These are phyloP conservation scores for Porites evermanni DNA, from an alignment of 92 coral and sea anemone genomes.

Conservation along the genomic window DNA sequence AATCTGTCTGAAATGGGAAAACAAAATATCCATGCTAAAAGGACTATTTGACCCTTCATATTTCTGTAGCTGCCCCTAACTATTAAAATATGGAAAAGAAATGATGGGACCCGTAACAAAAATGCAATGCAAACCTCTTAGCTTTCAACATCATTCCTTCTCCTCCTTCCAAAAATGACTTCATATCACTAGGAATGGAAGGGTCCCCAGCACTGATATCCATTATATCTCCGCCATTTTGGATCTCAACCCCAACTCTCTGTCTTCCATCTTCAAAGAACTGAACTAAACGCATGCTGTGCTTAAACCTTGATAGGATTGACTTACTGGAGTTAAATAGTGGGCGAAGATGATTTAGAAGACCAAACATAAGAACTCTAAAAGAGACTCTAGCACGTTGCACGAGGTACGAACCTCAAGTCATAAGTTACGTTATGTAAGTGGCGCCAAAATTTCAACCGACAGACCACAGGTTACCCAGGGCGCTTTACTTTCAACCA, in stretches of 20 bases:
- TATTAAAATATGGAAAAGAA: too few species aligned
- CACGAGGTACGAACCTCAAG: not conserved
- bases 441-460: not conserved
- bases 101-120: too few species aligned
- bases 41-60: too few species aligned
- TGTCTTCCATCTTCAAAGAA: conserved; percentile 73
- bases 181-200: conserved; percentile 87
- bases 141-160: conserved; percentile 64
- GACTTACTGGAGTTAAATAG: not conserved
- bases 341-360: not conserved
- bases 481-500: not conserved
- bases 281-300: conserved; percentile 92
- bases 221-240: conserved; percentile 86
- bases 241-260: conserved; percentile 87
- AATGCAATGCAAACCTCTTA: conserved; percentile 38
- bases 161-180: conserved; percentile 80
- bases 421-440: not conserved
- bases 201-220: conserved; percentile 81
- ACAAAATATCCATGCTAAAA: too few species aligned
- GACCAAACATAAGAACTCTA: conserved; percentile 1
- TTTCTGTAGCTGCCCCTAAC: too few species aligned
- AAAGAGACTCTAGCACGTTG: not conserved
- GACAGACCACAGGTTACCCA: not conserved
- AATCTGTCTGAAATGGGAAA: too few species aligned
- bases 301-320: conserved; percentile 4